These are phyloP conservation scores for Ctena decussata DNA, from an alignment of 2,888 invertebrate genomes.

Conservation along the genomic window DNA sequence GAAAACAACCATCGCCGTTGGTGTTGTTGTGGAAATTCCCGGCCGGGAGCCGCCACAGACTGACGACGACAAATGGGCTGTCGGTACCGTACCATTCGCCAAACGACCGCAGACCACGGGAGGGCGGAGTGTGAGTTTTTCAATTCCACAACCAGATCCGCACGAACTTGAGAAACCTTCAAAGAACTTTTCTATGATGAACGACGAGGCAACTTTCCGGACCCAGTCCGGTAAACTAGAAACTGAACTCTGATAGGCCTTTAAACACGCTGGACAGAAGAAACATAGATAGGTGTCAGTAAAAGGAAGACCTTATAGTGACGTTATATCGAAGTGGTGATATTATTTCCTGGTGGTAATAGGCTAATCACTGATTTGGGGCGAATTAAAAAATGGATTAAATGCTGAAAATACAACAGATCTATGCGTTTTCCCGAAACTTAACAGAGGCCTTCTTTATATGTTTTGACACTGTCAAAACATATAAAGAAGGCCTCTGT, in stretches of 20 bases:
- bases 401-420: too few relatives aligned
- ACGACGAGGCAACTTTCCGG: constrained; percentile 60
- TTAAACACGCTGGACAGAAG: too few relatives aligned
- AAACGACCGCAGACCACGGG: constrained; percentile 62
- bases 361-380: too few relatives aligned
- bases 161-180: constrained; percentile 48
- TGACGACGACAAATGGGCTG: constrained; percentile 63
- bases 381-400: too few relatives aligned
- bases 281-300: too few relatives aligned
- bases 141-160: constrained; percentile 41
- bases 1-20: constrained; percentile 99
- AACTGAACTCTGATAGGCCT: constrained; percentile 60
- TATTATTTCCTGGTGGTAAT: too few relatives aligned
- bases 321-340: too few relatives aligned
- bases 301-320: too few relatives aligned
- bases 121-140: constrained; percentile 60
- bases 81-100: constrained; percentile 45
- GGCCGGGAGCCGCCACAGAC: constrained; percentile 63
- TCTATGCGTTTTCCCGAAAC: too few relatives aligned
- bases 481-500: too few relatives aligned
- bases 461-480: too few relatives aligned
- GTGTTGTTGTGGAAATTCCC: constrained; percentile 93
- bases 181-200: constrained; percentile 19
- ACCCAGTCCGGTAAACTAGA: constrained; percentile 70
- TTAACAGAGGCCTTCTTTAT: too few relatives aligned